These are phyloP conservation scores for Ploceus nigricollis DNA, from an alignment of 2,113 vertebrate species.

Conservation along the genomic window DNA sequence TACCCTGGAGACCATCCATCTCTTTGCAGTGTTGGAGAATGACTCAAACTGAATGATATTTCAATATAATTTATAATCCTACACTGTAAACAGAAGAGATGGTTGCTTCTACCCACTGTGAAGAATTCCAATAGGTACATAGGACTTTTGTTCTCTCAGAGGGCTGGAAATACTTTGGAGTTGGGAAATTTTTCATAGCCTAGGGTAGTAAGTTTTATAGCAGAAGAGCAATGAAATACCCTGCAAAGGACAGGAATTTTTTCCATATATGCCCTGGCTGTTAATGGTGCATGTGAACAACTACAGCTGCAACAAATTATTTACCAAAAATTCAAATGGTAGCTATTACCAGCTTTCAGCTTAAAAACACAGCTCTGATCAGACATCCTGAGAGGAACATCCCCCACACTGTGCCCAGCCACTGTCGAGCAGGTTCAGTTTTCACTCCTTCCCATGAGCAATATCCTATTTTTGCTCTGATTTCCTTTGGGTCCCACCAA, in stretches of 20 bases:
- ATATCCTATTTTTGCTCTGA: neutral
- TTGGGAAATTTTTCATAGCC: neutral
- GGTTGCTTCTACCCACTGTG: slow-evolving; percentile 42
- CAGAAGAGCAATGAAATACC: neutral
- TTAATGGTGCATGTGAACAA: slow-evolving; percentile 24
- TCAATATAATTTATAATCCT: slow-evolving; percentile 70
- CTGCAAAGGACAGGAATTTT: neutral
- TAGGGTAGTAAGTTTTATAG: neutral
- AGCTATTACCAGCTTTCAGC: slow-evolving; percentile 24
- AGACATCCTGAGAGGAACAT: neutral
- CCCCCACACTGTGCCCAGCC: neutral
- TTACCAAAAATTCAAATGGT: slow-evolving; percentile 22
- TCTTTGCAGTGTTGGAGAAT: slow-evolving; percentile 70
- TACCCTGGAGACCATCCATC: slow-evolving; percentile 80
- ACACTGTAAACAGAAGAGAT: slow-evolving; percentile 62
- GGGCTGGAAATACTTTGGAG: neutral
- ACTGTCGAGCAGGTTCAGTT: neutral
- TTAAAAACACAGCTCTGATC: neutral
- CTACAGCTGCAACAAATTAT: slow-evolving; percentile 47
- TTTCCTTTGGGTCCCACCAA: neutral
- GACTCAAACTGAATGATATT: slow-evolving; percentile 71
- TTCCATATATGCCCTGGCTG: neutral
- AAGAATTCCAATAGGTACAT: slow-evolving; percentile 49
- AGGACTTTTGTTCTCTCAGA: neutral
- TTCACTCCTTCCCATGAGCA: neutral